Percentiles rank a stretch among this genome's conserved stretches.
Evolutionary conservation across 1,140 invertebrate genomes (phyloP).

Genomic region (Cephus cinctus): DNA sequence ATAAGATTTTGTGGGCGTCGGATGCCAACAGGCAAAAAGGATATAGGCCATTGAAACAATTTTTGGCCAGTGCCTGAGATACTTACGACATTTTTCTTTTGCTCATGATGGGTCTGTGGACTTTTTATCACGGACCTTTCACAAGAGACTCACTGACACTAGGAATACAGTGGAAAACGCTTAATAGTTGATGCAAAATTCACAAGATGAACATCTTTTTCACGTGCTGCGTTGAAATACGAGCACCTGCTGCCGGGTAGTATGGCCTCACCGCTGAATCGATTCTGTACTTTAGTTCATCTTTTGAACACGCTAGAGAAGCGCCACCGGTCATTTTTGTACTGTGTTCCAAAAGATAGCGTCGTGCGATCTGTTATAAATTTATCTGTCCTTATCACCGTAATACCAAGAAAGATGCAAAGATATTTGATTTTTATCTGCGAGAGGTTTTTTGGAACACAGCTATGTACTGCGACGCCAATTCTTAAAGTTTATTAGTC

Average conservation of each 20-base stretch:
- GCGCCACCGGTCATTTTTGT: not conserved
- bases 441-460: no score
- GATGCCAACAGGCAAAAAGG: not conserved
- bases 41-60: not conserved
- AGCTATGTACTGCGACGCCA: no score
- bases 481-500: no score
- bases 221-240: no score
- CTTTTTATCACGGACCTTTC: not conserved
- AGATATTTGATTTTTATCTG: no score
- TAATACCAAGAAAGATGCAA: no score
- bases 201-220: no score
- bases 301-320: not conserved
- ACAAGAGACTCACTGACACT: not conserved
- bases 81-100: slow-evolving; percentile 61
- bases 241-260: slow-evolving; percentile 11
- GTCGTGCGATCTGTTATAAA: no score
- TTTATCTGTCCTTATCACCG: no score
- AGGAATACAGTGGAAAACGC: not conserved
- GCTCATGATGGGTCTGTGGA: slow-evolving; percentile 43
- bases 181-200: no score
- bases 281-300: slow-evolving; percentile 49
- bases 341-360: no score
- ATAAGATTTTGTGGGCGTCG: not conserved
- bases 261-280: slow-evolving; percentile 19
- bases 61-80: slow-evolving; percentile 1